Percentiles rank a stretch among this genome's conserved stretches.
Conservation (phyloP, 1,140 invertebrate genomes). For the Dreissena rostriformis region DNA sequence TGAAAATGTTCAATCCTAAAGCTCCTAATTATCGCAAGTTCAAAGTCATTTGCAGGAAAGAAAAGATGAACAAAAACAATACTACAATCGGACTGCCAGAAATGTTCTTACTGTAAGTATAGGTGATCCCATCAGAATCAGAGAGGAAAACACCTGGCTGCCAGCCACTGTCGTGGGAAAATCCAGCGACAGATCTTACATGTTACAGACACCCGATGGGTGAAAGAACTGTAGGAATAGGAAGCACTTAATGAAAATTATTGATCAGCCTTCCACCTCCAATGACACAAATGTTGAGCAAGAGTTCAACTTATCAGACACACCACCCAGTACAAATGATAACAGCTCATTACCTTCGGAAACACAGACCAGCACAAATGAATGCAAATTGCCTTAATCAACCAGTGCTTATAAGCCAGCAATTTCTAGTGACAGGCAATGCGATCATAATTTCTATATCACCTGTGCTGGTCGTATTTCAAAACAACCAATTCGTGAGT, state of each 20-base stretch:
- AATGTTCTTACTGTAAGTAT: not conserved
- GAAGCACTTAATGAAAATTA: constrained; percentile 7
- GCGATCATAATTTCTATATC: too few relatives aligned
- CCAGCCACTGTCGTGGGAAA: not conserved
- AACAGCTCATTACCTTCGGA: too few relatives aligned
- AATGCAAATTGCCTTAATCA: too few relatives aligned
- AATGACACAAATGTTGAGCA: too few relatives aligned
- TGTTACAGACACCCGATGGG: constrained; percentile 1
- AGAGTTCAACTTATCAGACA: too few relatives aligned
- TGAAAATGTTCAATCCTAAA: not conserved
- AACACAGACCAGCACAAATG: too few relatives aligned
- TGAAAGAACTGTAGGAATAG: constrained; percentile 13
- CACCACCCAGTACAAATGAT: too few relatives aligned
- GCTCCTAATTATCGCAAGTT: not conserved
- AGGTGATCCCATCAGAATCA: not conserved
- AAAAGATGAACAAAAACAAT: constrained; percentile 8
- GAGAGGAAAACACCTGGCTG: constrained; percentile 14
- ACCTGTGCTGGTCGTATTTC: too few relatives aligned
- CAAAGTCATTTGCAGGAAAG: not conserved
- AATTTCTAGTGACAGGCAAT: too few relatives aligned
- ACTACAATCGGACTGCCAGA: constrained; percentile 11
- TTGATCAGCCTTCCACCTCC: not conserved
- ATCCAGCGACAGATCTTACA: constrained; percentile 14
- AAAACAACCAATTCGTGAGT: too few relatives aligned
- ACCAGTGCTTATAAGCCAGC: too few relatives aligned